Percentiles rank a stretch among this genome's conserved stretches.
phyloP scores from a whole-genome alignment of 2,797 vertebrate genomes.

The Muscicapa striata region DNA sequence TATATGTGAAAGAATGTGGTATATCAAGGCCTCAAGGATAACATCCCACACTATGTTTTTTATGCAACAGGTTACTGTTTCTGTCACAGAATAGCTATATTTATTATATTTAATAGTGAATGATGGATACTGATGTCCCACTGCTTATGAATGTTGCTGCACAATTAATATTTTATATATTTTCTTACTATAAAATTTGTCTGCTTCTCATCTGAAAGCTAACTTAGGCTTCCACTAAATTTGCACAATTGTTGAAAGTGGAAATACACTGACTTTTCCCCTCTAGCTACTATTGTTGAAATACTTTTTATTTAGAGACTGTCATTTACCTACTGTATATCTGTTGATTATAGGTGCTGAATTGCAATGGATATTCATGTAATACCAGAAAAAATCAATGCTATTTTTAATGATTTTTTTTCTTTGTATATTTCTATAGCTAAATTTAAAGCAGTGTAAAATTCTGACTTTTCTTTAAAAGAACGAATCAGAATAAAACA shows the following conservation, averaged over 20 bases:
- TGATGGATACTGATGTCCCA: background rate
- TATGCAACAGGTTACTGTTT: background rate
- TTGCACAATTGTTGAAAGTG: background rate
- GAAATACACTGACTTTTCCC: background rate
- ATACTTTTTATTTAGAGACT: background rate
- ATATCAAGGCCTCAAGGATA: background rate
- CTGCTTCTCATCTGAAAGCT: background rate
- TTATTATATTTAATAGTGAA: background rate
- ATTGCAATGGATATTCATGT: background rate
- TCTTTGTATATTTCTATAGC: background rate
- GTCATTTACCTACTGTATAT: background rate
- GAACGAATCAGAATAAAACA: background rate
- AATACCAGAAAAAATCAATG: background rate
- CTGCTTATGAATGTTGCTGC: background rate
- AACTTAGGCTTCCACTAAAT: conserved; percentile 22
- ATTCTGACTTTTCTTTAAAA: background rate
- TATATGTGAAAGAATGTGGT: background rate
- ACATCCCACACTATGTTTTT: background rate
- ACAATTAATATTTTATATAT: background rate
- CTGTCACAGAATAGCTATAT: background rate
- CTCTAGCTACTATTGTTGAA: background rate
- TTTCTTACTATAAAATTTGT: background rate
- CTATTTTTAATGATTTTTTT: background rate
- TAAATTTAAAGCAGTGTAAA: background rate
- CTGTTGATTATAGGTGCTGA: background rate